A percentile compares a stretch with the other conserved stretches of the same genome.
Conservation (phyloP, 2,797 vertebrate genomes). For the Melanitta fusca region DNA sequence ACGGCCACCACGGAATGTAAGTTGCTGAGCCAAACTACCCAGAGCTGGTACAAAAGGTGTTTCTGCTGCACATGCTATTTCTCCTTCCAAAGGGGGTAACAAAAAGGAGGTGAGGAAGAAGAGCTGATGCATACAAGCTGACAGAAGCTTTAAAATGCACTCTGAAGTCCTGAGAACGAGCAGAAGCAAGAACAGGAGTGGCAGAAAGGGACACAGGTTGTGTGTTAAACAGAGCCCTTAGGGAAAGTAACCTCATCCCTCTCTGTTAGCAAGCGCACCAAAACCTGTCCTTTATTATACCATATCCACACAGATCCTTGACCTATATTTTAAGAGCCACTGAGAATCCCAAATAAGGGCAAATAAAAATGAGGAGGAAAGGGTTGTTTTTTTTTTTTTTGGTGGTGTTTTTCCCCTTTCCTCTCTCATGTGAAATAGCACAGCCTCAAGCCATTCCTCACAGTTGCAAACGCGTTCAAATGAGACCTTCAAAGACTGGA, state of each 20-base stretch:
- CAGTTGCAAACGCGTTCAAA: slow-evolving; percentile 18
- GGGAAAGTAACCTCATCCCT: neutral
- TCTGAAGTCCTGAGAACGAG: neutral
- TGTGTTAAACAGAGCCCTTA: neutral
- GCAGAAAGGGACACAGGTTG: neutral
- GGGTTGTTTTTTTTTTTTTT: neutral
- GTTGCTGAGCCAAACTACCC: neutral
- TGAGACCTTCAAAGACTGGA: slow-evolving; percentile 46
- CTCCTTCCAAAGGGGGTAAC: neutral
- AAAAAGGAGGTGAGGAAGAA: neutral
- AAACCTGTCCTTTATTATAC: neutral
- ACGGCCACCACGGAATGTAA: neutral
- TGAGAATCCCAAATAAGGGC: slow-evolving; percentile 6
- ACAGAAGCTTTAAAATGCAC: neutral
- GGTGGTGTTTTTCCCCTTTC: neutral
- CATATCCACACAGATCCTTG: neutral
- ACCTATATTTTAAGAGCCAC: slow-evolving; percentile 27
- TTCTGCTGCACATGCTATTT: neutral
- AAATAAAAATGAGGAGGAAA: neutral
- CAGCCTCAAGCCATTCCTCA: slow-evolving; percentile 47
- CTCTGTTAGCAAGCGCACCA: neutral
- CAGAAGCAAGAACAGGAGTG: neutral
- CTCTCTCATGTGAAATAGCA: slow-evolving; percentile 12
- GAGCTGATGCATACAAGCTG: too few species aligned
- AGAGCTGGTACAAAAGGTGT: neutral